Evolutionary conservation across 2,888 invertebrate genomes (phyloP).

Genomic region (Dicranocentrus wangi): DNA sequence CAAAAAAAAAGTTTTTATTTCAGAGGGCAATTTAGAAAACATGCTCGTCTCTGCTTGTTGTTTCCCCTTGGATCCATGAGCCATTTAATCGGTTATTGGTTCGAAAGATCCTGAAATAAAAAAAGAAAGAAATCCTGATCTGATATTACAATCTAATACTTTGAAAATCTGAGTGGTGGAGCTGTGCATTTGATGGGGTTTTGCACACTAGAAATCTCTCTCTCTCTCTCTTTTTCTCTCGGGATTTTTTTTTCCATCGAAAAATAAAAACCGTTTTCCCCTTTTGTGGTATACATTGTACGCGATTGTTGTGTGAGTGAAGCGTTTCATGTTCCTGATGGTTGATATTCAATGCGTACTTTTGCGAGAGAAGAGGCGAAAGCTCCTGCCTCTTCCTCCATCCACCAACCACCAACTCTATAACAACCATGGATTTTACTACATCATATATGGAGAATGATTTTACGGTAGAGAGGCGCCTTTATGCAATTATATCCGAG

Average conservation of each 20-base stretch:
- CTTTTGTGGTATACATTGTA: too few relatives aligned
- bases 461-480: conserved; percentile 26
- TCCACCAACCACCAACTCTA: not conserved
- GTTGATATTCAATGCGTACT: conserved; percentile 5
- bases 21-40: too few relatives aligned
- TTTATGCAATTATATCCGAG: conserved; percentile 37
- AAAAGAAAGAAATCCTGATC: too few relatives aligned
- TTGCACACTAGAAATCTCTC: conserved; percentile 1
- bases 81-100: not conserved
- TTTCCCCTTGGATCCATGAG: too few relatives aligned
- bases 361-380: not conserved
- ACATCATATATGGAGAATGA: conserved; percentile 17
- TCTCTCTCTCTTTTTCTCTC: not conserved
- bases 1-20: too few relatives aligned
- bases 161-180: not conserved
- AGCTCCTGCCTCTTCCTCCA: not conserved
- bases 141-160: too few relatives aligned
- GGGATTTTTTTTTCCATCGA: conserved; percentile 16
- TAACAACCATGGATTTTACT: not conserved
- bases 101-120: not conserved
- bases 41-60: too few relatives aligned
- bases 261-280: too few relatives aligned
- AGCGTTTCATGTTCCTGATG: conserved; percentile 15
- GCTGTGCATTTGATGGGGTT: conserved; percentile 6
- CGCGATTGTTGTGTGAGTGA: too few relatives aligned